Conservation (phyloP, 2,113 vertebrate species). For the Callithrix jacchus region DNA sequence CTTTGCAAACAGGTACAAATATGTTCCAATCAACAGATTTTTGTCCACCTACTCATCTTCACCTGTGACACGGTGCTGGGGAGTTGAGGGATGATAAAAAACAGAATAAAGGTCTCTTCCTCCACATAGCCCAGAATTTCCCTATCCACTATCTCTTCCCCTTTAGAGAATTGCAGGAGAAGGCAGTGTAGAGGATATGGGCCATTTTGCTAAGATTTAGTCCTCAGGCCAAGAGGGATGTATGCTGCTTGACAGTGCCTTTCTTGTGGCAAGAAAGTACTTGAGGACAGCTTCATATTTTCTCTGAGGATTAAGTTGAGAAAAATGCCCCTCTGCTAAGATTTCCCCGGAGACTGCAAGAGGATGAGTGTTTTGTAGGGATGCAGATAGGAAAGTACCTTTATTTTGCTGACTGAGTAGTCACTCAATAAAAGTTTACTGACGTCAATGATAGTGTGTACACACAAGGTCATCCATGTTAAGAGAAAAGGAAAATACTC, state of each 20-base stretch:
- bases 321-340: not conserved
- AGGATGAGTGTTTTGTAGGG: not conserved
- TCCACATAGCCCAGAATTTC: not conserved
- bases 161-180: not conserved
- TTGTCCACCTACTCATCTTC: not conserved
- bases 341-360: not conserved
- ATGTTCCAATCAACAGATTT: not conserved
- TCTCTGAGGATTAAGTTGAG: not conserved
- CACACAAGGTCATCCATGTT: not conserved
- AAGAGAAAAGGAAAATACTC: not conserved
- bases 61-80: not conserved
- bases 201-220: not conserved
- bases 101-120: not conserved
- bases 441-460: not conserved
- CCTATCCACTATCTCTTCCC: not conserved
- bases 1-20: constrained; percentile 31
- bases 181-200: not conserved
- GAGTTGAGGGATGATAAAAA: not conserved
- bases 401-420: not conserved
- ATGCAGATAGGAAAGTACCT: not conserved
- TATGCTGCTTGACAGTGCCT: not conserved
- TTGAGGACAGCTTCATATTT: not conserved
- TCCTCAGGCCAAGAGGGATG: not conserved
- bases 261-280: not conserved
- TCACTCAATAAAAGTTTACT: not conserved